Evolutionary conservation across 2,888 invertebrate genomes (phyloP).

Genomic region (Patella pellucida): DNA sequence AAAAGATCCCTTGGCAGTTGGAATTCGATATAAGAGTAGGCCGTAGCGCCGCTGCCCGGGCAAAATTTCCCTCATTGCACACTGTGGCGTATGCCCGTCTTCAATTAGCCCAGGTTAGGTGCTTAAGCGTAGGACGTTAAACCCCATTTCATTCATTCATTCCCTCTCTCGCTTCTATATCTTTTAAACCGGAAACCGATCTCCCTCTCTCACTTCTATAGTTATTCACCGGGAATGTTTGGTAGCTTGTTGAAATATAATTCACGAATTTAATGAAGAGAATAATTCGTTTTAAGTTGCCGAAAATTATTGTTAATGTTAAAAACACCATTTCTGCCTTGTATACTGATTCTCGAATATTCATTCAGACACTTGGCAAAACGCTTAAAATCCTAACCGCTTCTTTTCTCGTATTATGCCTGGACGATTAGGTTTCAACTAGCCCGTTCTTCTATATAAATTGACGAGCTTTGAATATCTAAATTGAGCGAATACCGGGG

Average conservation of each 20-base stretch:
- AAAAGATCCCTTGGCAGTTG: no score
- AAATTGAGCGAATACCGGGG: conserved; percentile 1
- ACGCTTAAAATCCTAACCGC: not conserved
- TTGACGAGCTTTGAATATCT: not conserved
- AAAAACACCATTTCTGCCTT: conserved; percentile 3
- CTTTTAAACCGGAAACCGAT: no score
- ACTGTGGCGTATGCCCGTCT: no score
- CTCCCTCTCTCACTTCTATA: no score
- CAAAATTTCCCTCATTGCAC: no score
- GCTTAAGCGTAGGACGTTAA: no score
- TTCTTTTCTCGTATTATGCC: conserved; percentile 3
- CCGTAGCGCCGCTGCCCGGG: no score
- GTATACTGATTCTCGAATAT: not conserved
- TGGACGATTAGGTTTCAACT: conserved; percentile 8
- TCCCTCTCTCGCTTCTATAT: no score
- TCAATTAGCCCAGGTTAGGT: no score
- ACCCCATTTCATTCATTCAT: no score
- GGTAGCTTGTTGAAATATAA: not conserved
- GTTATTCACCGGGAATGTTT: no score
- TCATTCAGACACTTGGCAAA: not conserved
- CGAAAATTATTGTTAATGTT: conserved; percentile 7
- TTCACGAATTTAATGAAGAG: conserved; percentile 1
- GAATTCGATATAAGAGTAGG: no score
- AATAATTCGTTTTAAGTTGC: conserved; percentile 1
- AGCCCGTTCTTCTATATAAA: not conserved